These are phyloP conservation scores for Gallinago media DNA, from an alignment of 2,113 vertebrate genomes.

Conservation along the genomic window DNA sequence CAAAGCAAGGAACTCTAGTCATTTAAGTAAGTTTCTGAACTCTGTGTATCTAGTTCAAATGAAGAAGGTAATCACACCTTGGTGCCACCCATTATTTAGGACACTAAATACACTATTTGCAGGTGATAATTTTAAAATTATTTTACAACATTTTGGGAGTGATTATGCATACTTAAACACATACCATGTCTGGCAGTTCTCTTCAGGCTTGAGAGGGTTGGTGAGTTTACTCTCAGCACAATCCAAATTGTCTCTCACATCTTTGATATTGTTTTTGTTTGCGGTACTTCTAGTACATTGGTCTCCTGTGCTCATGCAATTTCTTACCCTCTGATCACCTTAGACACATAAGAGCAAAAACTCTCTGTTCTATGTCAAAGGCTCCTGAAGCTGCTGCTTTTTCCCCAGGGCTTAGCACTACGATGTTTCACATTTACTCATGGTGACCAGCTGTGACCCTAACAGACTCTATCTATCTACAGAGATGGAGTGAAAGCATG, in stretches of 20 bases:
- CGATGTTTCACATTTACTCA: not conserved
- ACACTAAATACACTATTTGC: not conserved
- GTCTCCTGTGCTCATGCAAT: not conserved
- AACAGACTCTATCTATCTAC: not conserved
- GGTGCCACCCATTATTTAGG: not conserved
- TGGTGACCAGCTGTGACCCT: not conserved
- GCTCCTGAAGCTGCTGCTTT: not conserved
- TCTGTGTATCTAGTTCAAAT: not conserved
- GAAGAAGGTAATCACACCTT: not conserved
- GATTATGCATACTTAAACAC: not conserved
- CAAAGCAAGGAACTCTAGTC: not conserved
- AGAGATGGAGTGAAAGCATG: not conserved
- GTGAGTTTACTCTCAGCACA: not conserved
- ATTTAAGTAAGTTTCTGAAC: not conserved
- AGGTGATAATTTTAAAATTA: not conserved
- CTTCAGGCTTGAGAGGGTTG: not conserved
- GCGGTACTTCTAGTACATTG: fast-evolving
- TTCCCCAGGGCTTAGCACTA: not conserved
- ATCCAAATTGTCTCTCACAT: not conserved
- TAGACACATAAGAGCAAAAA: not conserved
- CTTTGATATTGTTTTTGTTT: not conserved
- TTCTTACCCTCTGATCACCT: not conserved
- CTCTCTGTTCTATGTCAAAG: not conserved
- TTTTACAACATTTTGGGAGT: not conserved
- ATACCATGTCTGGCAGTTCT: not conserved